phyloP scores from a whole-genome alignment of 2,797 vertebrate genomes.

The Myripristis jacobus region DNA sequence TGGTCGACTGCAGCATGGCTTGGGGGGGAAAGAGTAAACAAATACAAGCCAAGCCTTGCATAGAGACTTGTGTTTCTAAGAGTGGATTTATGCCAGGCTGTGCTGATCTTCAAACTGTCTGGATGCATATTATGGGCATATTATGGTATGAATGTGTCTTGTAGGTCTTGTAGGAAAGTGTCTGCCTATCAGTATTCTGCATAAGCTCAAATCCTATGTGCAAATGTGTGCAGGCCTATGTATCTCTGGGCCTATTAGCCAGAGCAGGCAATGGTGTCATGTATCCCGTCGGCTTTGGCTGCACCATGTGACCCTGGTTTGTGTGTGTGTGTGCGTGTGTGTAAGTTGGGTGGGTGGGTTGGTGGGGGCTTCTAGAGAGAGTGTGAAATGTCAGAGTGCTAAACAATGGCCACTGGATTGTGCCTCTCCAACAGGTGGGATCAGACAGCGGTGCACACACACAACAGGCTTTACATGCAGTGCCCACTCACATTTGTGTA shows the following conservation, averaged over 20 bases:
- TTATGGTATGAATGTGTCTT: conserved; percentile 25
- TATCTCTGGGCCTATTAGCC: conserved; percentile 36
- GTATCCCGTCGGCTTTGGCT: conserved; percentile 47
- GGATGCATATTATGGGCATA: conserved; percentile 18
- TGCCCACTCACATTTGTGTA: not conserved
- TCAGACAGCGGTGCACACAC: conserved; percentile 1
- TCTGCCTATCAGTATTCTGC: conserved; percentile 33
- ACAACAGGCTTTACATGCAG: not conserved
- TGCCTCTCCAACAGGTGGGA: conserved; percentile 47
- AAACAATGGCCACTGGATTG: conserved; percentile 24
- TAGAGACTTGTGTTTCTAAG: conserved; percentile 24
- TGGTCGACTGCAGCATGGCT: conserved; percentile 49
- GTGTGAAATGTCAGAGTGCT: conserved; percentile 24
- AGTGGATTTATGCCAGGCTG: not conserved
- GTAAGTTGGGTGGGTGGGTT: not conserved
- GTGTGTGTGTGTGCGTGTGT: not conserved
- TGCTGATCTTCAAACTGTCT: conserved; percentile 2
- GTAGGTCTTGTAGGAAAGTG: conserved; percentile 4
- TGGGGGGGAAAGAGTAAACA: conserved; percentile 45
- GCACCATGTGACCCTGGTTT: conserved; percentile 42
- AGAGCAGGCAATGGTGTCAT: conserved; percentile 47
- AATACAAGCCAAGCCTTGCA: conserved; percentile 36
- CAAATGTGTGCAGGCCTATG: not conserved
- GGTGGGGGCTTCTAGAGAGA: conserved; percentile 5
- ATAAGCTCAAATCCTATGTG: conserved; percentile 5